Conservation (phyloP, 2,113 vertebrate genomes). For the Turnix velox region DNA sequence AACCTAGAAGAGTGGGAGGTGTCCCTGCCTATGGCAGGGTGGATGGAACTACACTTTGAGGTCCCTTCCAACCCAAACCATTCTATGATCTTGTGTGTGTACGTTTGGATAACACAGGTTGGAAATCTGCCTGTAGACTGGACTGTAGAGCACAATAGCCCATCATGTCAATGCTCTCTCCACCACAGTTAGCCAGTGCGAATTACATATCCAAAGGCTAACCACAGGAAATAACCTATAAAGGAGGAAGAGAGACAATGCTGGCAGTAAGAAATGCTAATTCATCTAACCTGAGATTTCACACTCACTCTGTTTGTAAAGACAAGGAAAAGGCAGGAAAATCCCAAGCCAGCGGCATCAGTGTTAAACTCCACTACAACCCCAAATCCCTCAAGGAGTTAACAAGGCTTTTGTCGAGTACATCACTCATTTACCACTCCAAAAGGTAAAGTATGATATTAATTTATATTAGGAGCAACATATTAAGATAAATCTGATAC, state of each 20-base stretch:
- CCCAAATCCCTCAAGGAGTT: background rate
- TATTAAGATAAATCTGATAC: background rate
- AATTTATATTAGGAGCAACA: background rate
- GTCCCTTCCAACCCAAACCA: too few species aligned
- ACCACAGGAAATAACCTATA: background rate
- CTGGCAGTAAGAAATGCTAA: background rate
- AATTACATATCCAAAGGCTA: background rate
- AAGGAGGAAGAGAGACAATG: background rate
- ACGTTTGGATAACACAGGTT: background rate
- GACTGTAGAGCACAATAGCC: background rate
- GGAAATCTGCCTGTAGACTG: background rate
- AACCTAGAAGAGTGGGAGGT: too few species aligned
- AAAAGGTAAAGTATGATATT: background rate
- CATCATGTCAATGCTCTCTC: accelerated
- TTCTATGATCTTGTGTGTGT: accelerated
- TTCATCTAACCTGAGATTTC: background rate
- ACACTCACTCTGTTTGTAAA: background rate
- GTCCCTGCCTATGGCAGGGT: too few species aligned
- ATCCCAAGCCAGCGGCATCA: background rate
- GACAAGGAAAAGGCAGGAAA: background rate
- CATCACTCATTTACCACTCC: background rate
- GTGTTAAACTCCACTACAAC: background rate
- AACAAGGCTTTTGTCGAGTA: background rate
- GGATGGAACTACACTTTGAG: too few species aligned
- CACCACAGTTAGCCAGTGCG: background rate